Base-by-base conservation (phyloP, 2,888 invertebrate species). In the Drosophila tripunctata region DNA sequence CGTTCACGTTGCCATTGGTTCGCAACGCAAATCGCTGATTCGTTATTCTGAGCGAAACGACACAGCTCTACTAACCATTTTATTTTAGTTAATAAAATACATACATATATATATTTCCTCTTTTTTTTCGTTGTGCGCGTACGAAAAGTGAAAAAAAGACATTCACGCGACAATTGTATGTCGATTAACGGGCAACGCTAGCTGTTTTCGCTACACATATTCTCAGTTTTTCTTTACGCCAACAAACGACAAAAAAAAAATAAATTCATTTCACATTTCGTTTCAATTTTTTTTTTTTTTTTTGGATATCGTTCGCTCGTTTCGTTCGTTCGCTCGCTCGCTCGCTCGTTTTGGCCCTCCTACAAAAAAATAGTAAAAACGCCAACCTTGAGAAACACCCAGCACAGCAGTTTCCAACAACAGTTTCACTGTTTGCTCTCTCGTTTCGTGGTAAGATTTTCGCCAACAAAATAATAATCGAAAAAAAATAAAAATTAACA, bases 11-110 rank as follows among this genome's bases (percentile, higher is more conserved):
- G n/a, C n/a, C n/a, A n/a, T n/a, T n/a, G n/a, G n/a, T n/a, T n/a
- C n/a, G n/a, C n/a, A n/a, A n/a, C n/a, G n/a, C n/a, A n/a, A n/a
- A n/a, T n/a, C n/a, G n/a, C n/a, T n/a, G n/a, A 52, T n/a, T 19
- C 30, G 51, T 52, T 30, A 14, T 41, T 40, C 40, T 31, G 41
- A 41, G 35, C 48, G 48, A 35, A 48, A 22, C 48, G 52, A 22
- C 15, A 52, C 43, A 54, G 41, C 52, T 54, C 52, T 75, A 71
- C 84, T 79, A 86, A 79, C 75, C 85, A 87, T 81, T 87, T 87
- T 87, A 81, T 81, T 81, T 81, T 87, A 75, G 75, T 87, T 81
- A 85, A 87, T 87, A 87, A 87, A 81, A 78, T 80, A 83, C 57
- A 81, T 40, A 81, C 61, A 78, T 80, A 83, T 55, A 81, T 40